Evolutionary conservation across 2,888 invertebrate species (phyloP).

Genomic region (Xiphydria camelus): DNA sequence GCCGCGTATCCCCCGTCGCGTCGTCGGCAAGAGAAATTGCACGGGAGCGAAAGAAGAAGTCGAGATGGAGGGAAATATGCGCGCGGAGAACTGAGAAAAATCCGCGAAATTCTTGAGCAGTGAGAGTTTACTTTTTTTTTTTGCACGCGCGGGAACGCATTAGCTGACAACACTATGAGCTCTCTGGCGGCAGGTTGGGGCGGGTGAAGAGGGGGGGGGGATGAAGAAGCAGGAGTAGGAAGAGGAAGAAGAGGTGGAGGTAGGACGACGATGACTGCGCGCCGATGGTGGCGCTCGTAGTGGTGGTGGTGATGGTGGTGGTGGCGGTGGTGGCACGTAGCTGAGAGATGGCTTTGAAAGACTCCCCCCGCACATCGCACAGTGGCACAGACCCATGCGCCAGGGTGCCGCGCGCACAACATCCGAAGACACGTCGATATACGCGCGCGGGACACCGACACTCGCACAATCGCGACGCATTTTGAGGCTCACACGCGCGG

Average conservation of each 20-base stretch:
- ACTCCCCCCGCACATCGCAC: slow-evolving; percentile 23
- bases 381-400: slow-evolving; percentile 11
- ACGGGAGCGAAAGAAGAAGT: too few relatives aligned
- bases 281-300: slow-evolving; percentile 5
- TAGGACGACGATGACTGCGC: slow-evolving; percentile 14
- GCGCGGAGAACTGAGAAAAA: not conserved
- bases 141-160: slow-evolving; percentile 29
- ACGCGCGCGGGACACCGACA: slow-evolving; percentile 37
- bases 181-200: slow-evolving; percentile 1
- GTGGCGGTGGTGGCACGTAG: slow-evolving; percentile 6
- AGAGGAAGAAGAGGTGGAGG: slow-evolving; percentile 22
- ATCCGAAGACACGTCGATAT: slow-evolving; percentile 45
- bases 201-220: not conserved
- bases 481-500: slow-evolving; percentile 48
- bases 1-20: too few relatives aligned
- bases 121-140: slow-evolving; percentile 26
- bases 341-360: slow-evolving; percentile 26
- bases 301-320: slow-evolving; percentile 14
- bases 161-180: slow-evolving; percentile 6
- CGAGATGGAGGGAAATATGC: too few relatives aligned
- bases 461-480: slow-evolving; percentile 42
- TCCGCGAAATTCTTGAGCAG: slow-evolving; percentile 2
- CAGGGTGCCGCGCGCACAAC: slow-evolving; percentile 17
- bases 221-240: slow-evolving; percentile 10
- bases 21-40: too few relatives aligned